Conservation (phyloP, 2,797 vertebrate genomes). For the Macropus fuliginosus region DNA sequence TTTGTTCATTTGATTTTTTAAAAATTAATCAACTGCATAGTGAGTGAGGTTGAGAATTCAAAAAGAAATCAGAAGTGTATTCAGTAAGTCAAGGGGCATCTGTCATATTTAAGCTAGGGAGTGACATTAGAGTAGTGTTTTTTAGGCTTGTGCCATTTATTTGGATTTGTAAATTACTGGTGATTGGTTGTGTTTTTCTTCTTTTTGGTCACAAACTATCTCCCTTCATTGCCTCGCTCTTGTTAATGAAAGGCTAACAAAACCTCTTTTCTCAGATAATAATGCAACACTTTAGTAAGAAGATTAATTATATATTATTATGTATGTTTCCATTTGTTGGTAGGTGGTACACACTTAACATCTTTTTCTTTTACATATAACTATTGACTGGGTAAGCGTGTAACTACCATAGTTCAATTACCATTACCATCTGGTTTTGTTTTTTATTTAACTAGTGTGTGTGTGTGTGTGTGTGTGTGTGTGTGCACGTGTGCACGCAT, state of each 20-base stretch:
- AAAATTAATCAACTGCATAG: background rate
- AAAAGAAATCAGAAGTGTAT: background rate
- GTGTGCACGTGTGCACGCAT: too few relatives aligned
- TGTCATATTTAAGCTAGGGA: background rate
- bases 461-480: background rate
- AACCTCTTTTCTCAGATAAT: background rate
- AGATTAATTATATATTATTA: background rate
- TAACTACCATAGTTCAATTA: constrained; percentile 43
- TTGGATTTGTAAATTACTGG: background rate
- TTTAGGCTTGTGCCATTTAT: background rate
- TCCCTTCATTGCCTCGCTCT: constrained; percentile 30
- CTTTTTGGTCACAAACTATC: background rate
- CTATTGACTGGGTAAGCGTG: constrained; percentile 10
- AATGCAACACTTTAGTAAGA: background rate
- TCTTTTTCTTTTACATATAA: background rate
- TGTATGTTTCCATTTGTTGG: background rate
- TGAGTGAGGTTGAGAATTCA: background rate
- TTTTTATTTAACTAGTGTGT: constrained; percentile 27
- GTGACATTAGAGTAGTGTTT: constrained; percentile 1
- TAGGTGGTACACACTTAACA: background rate
- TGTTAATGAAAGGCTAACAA: constrained; percentile 26
- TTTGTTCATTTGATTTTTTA: background rate
- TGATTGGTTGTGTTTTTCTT: constrained; percentile 49
- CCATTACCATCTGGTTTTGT: constrained; percentile 16
- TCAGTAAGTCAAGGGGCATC: background rate